A percentile compares a stretch with the other conserved stretches of the same genome.
These are phyloP conservation scores for Ophioderma brevispina DNA, from an alignment of 35 echinoderm and acorn worm species.

Conservation along the genomic window DNA sequence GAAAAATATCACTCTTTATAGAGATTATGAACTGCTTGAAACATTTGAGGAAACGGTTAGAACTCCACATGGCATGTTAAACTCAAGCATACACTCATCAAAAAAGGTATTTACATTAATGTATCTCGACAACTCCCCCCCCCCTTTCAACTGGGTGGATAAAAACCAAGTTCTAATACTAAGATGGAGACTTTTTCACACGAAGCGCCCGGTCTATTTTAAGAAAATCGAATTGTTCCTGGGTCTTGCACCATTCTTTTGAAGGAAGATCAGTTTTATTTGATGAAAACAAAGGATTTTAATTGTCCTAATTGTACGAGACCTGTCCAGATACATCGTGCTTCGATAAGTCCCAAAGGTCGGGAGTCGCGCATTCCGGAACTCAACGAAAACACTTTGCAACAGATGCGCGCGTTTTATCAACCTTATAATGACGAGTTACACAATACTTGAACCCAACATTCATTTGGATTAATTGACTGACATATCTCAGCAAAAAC, in stretches of 20 bases:
- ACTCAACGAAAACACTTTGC: background rate
- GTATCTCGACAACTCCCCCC: background rate
- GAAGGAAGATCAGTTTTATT: background rate
- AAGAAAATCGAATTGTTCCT: background rate
- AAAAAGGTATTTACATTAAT: background rate
- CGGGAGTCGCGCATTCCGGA: background rate
- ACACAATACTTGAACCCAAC: background rate
- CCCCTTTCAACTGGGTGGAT: background rate
- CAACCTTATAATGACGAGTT: background rate
- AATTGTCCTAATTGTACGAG: background rate
- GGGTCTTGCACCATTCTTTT: background rate
- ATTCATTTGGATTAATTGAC: background rate
- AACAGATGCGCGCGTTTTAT: background rate
- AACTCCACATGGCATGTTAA: background rate
- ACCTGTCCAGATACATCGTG: background rate
- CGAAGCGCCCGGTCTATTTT: background rate
- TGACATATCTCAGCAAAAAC: too few species aligned
- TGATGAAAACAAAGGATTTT: background rate
- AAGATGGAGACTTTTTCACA: background rate
- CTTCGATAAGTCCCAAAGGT: background rate
- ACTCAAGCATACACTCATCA: background rate
- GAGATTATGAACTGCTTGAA: background rate
- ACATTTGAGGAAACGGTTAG: background rate
- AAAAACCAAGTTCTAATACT: background rate
- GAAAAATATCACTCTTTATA: background rate